Percentiles rank a stretch among this genome's conserved stretches.
Evolutionary conservation across 2,888 invertebrate species (phyloP).

Genomic region (Machimus atricapillus): DNA sequence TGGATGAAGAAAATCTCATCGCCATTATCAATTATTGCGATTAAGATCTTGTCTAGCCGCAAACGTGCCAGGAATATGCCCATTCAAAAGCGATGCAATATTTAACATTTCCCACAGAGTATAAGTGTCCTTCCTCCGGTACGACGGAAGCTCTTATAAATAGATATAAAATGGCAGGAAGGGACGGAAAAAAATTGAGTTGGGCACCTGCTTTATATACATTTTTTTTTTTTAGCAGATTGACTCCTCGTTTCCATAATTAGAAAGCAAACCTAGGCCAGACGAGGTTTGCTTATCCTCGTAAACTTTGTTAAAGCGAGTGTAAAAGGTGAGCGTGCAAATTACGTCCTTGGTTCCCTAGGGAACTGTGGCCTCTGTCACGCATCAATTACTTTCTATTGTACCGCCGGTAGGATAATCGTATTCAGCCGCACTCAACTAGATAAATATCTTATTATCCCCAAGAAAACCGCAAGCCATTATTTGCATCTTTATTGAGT

Average conservation of each 20-base stretch:
- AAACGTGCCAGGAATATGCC: not conserved
- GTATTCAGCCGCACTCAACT: constrained; percentile 11
- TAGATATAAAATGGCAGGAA: not conserved
- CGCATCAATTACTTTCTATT: constrained; percentile 10
- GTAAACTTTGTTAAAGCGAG: not conserved
- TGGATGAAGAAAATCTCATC: not conserved
- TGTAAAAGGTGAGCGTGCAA: not conserved
- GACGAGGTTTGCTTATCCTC: not conserved
- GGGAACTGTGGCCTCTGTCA: not conserved
- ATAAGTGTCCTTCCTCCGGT: not conserved
- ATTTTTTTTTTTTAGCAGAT: not conserved
- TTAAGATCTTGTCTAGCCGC: constrained; percentile 10
- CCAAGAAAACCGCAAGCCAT: not conserved
- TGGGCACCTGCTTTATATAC: not conserved
- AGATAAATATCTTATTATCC: constrained; percentile 28
- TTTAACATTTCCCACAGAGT: not conserved
- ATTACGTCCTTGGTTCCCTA: not conserved
- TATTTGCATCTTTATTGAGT: constrained; percentile 35
- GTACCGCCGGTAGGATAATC: not conserved
- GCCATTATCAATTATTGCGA: constrained; percentile 23
- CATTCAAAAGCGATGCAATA: not conserved
- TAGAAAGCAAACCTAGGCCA: not conserved
- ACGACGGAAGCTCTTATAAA: not conserved
- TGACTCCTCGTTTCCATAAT: not conserved
- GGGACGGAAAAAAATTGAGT: not conserved